Percentiles rank a stretch among this genome's conserved stretches.
Conservation (phyloP, 2,888 invertebrate species). For the Halictus ligatus region DNA sequence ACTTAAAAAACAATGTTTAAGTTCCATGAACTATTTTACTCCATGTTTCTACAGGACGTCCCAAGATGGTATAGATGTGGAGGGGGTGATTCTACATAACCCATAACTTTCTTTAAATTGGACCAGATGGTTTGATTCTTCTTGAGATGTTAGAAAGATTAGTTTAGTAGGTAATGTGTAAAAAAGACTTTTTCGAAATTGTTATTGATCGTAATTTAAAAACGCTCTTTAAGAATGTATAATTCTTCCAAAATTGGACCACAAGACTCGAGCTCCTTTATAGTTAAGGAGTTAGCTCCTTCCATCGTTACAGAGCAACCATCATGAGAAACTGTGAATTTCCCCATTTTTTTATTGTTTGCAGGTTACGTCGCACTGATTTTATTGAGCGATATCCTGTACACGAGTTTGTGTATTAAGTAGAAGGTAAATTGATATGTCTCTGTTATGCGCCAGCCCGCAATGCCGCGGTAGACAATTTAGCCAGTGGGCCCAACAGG, state of each 20-base stretch:
- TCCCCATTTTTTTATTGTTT: background rate
- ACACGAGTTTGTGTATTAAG: background rate
- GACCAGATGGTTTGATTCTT: too few relatives aligned
- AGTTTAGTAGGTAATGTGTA: too few relatives aligned
- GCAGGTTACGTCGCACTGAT: background rate
- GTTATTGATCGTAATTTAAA: too few relatives aligned
- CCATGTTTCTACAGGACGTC: too few relatives aligned
- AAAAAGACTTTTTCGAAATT: too few relatives aligned
- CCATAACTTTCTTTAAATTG: too few relatives aligned
- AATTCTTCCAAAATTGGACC: background rate
- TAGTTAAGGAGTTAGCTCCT: background rate
- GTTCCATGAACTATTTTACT: too few relatives aligned
- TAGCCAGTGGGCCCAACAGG: slow-evolving; percentile 19
- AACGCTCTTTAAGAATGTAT: background rate
- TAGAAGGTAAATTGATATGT: background rate
- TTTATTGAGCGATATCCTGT: background rate
- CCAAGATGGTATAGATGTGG: too few relatives aligned
- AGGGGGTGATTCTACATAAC: too few relatives aligned
- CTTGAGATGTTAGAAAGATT: too few relatives aligned
- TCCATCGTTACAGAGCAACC: background rate
- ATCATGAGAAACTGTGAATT: background rate
- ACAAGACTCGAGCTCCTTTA: background rate
- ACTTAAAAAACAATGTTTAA: too few relatives aligned
- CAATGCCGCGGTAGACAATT: slow-evolving; percentile 33
- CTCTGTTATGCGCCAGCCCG: background rate